phyloP scores from a whole-genome alignment of 1,140 invertebrate species.

The Drosophila ananassae region DNA sequence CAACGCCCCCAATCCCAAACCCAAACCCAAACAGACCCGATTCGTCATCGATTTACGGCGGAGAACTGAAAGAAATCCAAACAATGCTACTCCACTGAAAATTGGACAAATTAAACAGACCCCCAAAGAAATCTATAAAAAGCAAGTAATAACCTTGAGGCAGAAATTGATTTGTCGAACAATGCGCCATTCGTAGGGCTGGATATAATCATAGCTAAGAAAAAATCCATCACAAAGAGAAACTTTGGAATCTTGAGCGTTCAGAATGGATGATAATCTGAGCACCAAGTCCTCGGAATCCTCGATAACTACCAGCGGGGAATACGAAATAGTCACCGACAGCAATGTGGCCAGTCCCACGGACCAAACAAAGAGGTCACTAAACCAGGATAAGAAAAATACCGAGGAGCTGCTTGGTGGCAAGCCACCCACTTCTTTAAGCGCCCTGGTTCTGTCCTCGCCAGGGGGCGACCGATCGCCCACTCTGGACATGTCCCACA shows the following conservation, averaged over 20 bases:
- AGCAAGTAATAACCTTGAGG: conserved; percentile 24
- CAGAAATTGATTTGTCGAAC: conserved; percentile 38
- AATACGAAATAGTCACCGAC: conserved; percentile 91
- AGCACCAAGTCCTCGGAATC: conserved; percentile 91
- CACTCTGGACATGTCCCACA: conserved; percentile 90
- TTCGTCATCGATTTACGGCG: conserved; percentile 78
- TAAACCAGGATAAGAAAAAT: conserved; percentile 18
- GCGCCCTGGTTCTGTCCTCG: conserved; percentile 50
- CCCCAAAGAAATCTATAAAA: conserved; percentile 39
- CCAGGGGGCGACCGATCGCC: conserved; percentile 85
- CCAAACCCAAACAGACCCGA: conserved; percentile 51
- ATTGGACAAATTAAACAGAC: conserved; percentile 61
- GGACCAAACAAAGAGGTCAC: conserved; percentile 48
- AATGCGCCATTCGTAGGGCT: conserved; percentile 58
- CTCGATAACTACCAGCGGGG: conserved; percentile 92
- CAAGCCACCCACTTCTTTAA: conserved; percentile 58
- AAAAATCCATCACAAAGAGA: conserved; percentile 16
- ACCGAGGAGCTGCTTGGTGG: conserved; percentile 4
- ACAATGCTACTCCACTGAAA: conserved; percentile 71
- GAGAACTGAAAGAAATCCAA: conserved; percentile 53
- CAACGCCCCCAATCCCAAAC: conserved; percentile 61
- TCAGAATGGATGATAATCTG: conserved; percentile 90
- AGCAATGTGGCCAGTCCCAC: conserved; percentile 75
- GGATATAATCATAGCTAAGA: conserved; percentile 25
- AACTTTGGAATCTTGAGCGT: conserved; percentile 27